Evolutionary conservation across 2,797 vertebrate genomes (phyloP), one percentile per base, ranked within the genome.

Genomic region (Sebastiscus tertius): DNA sequence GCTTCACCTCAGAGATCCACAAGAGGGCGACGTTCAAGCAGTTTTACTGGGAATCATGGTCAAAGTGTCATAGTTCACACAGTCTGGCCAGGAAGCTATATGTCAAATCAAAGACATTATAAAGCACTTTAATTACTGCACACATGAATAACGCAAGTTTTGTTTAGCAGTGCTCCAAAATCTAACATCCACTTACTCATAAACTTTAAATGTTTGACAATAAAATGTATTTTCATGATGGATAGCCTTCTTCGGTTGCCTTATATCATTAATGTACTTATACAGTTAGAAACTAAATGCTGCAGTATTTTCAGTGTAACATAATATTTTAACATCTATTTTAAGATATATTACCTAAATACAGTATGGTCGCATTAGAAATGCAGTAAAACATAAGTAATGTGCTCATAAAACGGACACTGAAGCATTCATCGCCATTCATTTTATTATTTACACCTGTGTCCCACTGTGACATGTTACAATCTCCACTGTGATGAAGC

Each of bases 11-110:
- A 54, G 13, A 68, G 4, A 29, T 65, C 86, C 92, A 90, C 87
- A 54, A 82, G 92, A 83, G 85, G 90, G 85, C 83, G 11, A 8
- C 16, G 33, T 74, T 81, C 18, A 79, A 67, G 31, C 69, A 71
- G 22, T 55, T 69, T 76, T 36, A 33, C 34, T 18, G 36, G 9
- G 2, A 24, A 58, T 58, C 18, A 78, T 11, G 3, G 2, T 69
- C n/a, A 26, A 29, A 27, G 6, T 42, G 22, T 63, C 22, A 58
- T 7, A 27, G 27, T 54, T 71, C 14, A 9, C 33, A 29, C 1
- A 16, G 8, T 58, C 5, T 6, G 69, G 22, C 26, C 56, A 75
- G 39, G 42, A 75, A 78, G 67, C 55, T 6, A 62, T 7, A 24
- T 27, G 8, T 61, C 55, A 58, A 24, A 39, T 22, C 3, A 55